Evolutionary conservation across 2,113 vertebrate genomes (phyloP).

Genomic region (Microtus montanus): DNA sequence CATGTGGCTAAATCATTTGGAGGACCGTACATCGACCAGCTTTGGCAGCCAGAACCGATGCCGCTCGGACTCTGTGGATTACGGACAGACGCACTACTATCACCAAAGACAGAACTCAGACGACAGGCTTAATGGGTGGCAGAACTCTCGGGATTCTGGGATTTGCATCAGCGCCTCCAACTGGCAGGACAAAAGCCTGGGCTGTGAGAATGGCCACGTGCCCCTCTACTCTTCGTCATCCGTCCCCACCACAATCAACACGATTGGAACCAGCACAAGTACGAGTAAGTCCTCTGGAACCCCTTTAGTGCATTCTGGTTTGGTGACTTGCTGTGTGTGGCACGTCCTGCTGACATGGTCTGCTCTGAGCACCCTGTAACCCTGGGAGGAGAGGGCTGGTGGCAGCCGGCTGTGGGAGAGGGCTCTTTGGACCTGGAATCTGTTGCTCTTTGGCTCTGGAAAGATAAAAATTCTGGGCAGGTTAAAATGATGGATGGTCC

Average conservation of each 20-base stretch:
- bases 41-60: constrained; percentile 86
- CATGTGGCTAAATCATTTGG: constrained; percentile 98
- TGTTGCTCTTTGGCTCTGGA: constrained; percentile 1
- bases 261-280: constrained; percentile 95
- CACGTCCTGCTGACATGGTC: constrained; percentile 70
- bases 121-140: constrained; percentile 98
- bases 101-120: constrained; percentile 99
- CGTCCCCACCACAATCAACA: constrained; percentile 96
- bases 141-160: constrained; percentile 95
- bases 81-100: constrained; percentile 91
- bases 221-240: constrained; percentile 96
- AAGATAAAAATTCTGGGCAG: constrained; percentile 50
- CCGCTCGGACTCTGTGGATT: constrained; percentile 93
- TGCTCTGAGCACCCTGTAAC: constrained; percentile 88
- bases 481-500: constrained; percentile 57
- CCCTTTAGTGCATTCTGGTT: background rate
- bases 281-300: constrained; percentile 90
- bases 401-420: constrained; percentile 84
- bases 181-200: constrained; percentile 92
- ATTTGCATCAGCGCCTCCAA: constrained; percentile 89
- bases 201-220: constrained; percentile 96
- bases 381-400: constrained; percentile 85
- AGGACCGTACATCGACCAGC: constrained; percentile 92
- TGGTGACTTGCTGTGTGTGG: constrained; percentile 52
- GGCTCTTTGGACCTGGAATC: constrained; percentile 78